A percentile compares a stretch with the other conserved stretches of the same genome.
These are phyloP conservation scores for Enteromius anoplus DNA, from an alignment of 2,797 vertebrate species.

Conservation along the genomic window DNA sequence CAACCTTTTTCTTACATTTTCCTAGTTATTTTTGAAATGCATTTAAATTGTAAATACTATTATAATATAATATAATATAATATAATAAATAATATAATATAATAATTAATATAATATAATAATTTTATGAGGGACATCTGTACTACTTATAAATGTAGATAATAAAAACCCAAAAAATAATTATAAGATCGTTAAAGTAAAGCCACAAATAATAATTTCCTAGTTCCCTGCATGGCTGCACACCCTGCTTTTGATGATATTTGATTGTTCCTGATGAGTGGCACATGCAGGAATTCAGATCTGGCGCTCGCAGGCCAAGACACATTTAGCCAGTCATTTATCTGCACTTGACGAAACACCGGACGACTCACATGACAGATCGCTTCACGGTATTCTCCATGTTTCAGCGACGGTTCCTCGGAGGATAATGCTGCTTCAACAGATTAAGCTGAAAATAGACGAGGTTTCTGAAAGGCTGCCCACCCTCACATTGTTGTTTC, in stretches of 20 bases:
- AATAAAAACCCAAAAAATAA: neutral
- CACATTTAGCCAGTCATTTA: neutral
- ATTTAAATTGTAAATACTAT: no score
- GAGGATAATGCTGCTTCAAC: neutral
- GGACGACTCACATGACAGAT: slow-evolving; percentile 31
- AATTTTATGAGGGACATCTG: neutral
- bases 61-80: neutral
- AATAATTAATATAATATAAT: neutral
- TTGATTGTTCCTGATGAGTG: neutral
- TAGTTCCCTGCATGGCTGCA: neutral
- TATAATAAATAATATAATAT: neutral
- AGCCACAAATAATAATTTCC: neutral
- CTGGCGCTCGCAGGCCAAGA: neutral
- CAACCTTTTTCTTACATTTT: no score
- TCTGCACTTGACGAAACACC: slow-evolving; percentile 28
- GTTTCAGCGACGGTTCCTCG: neutral
- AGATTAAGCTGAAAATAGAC: neutral
- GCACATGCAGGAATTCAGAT: neutral
- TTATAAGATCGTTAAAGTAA: neutral
- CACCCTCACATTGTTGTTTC: slow-evolving; percentile 29
- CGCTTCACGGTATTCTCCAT: neutral
- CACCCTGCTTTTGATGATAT: neutral
- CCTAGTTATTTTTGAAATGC: no score
- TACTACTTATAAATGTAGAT: neutral
- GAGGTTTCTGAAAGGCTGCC: neutral